Evolutionary conservation across 2,888 invertebrate genomes (phyloP).

Genomic region (Pollenia amentaria): DNA sequence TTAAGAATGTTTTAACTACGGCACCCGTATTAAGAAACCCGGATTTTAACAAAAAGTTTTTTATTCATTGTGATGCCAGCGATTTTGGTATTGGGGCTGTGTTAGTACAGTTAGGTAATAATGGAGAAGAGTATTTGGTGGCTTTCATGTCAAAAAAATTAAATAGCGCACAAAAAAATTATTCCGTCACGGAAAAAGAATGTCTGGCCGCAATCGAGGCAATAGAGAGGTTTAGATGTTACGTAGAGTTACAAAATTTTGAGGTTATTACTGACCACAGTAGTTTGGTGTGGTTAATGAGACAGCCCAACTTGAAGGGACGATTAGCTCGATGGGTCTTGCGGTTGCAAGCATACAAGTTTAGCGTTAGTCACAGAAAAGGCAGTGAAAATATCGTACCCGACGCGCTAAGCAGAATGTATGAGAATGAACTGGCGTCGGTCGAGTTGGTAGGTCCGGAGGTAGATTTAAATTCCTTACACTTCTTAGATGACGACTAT

Average conservation of each 20-base stretch:
- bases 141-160: slow-evolving; percentile 45
- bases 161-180: slow-evolving; percentile 20
- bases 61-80: slow-evolving; percentile 17
- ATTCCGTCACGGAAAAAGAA: slow-evolving; percentile 42
- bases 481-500: neutral
- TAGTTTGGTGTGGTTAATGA: slow-evolving; percentile 44
- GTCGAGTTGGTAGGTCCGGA: neutral
- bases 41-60: slow-evolving; percentile 39
- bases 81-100: slow-evolving; percentile 16
- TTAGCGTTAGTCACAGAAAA: neutral
- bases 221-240: neutral
- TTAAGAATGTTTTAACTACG: too few relatives aligned
- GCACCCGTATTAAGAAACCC: slow-evolving; percentile 9
- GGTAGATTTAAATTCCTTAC: neutral
- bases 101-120: neutral
- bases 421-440: neutral
- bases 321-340: slow-evolving; percentile 46
- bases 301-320: slow-evolving; percentile 21
- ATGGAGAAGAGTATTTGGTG: neutral
- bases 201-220: slow-evolving; percentile 42
- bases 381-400: neutral
- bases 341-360: slow-evolving; percentile 37
- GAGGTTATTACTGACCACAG: slow-evolving; percentile 42
- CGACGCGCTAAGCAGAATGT: neutral
- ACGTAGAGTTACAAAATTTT: slow-evolving; percentile 13